A percentile compares a stretch with the other conserved stretches of the same genome.
Conservation (phyloP, 2,797 vertebrate genomes). For the Tympanoctomys barrerae region DNA sequence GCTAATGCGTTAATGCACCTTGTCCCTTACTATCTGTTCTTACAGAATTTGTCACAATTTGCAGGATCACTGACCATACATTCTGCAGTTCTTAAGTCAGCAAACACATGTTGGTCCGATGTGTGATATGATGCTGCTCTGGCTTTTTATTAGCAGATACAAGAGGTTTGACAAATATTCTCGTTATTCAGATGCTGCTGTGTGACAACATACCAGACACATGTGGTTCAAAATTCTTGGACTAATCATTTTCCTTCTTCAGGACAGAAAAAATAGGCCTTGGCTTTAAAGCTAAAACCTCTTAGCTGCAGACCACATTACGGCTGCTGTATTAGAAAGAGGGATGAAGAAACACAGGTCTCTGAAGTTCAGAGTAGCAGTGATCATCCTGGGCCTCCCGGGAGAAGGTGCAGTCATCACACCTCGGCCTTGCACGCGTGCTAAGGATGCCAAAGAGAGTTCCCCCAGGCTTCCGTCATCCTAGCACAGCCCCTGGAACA, state of each 20-base stretch:
- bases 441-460: not conserved
- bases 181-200: not conserved
- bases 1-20: not conserved
- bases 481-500: not conserved
- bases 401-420: not conserved
- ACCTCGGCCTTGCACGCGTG: not conserved
- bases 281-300: not conserved
- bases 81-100: not conserved
- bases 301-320: not conserved
- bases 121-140: not conserved
- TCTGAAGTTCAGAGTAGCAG: not conserved
- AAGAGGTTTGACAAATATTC: not conserved
- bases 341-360: not conserved
- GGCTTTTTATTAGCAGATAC: conserved; percentile 20
- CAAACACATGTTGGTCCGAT: not conserved
- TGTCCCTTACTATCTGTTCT: not conserved
- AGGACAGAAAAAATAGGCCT: not conserved
- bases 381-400: not conserved
- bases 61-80: too few relatives aligned
- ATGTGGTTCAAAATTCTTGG: not conserved
- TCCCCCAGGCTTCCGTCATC: not conserved
- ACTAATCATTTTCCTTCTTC: conserved; percentile 35
- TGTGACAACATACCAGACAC: not conserved
- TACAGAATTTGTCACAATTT: not conserved
- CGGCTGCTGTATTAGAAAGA: conserved; percentile 22